Base-by-base conservation (phyloP, 2,113 vertebrate genomes). In the Campylomormyrus numenius region DNA sequence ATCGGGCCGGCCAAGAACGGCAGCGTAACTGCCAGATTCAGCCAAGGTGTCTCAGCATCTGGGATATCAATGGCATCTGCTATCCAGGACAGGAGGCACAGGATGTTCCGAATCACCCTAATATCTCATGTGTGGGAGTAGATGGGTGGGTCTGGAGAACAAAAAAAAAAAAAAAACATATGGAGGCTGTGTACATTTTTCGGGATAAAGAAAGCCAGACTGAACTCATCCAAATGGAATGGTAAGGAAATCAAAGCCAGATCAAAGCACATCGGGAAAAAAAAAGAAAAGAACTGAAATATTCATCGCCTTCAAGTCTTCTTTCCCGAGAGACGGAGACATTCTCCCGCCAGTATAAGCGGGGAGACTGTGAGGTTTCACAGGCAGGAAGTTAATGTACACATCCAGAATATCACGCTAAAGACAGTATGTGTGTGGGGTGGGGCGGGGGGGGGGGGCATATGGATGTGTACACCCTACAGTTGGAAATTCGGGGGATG, bases 261-360 rank as follows among this genome's bases (percentile, higher is more conserved):
- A 98, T 97, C 96, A 97, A 97, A 97, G 94, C 87, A 93, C 89
- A 0, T 1, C 91, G 94, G 94, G 95, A 96, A 94, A 96, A 95
- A 94, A 50, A 89, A 94, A 93, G 24, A 48, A 92, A 86, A 95
- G 94, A 96, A 95, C 94, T 96, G 94, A 96, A 96, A 96, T 96
- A 97, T 97, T 97, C 96, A 96, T 96, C 95, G 91, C 94, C 96
- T 95, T 97, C 96, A 96, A 97, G 97, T 93, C 62, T 92, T 91
- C 93, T 88, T 89, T 91, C 70, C 53, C 92, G 3, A 58, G 94
- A 94, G 93, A 52, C 89, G 87, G 88, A 89, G 91, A 90, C 24
- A 80, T 21, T 90, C 92, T 74, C 88, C 93, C 92, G 93, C 93
- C 92, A 94, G 92, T 92, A 92, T 90, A 91, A 56, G 0, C 92